Evolutionary conservation across 2,888 invertebrate genomes (phyloP).

Genomic region (Macrophya annulata): DNA sequence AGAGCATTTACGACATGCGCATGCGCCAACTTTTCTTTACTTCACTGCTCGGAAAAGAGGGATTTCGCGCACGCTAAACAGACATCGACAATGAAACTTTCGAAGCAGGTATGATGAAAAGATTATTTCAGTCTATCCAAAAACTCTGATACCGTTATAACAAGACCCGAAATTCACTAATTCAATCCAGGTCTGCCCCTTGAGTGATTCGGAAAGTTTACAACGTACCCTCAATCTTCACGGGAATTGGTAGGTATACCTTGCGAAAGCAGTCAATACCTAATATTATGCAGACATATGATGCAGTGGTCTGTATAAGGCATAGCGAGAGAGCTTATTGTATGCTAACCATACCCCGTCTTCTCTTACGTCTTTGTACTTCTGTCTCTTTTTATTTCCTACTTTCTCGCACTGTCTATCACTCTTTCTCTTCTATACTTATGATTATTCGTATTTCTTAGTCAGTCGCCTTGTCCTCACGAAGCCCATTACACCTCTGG

Average conservation of each 20-base stretch:
- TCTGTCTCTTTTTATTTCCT: neutral
- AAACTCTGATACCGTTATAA: no score
- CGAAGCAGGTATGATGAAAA: no score
- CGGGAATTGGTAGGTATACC: neutral
- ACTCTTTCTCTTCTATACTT: neutral
- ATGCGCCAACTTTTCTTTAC: no score
- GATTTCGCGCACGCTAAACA: no score
- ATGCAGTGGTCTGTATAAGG: neutral
- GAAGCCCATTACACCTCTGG: constrained; percentile 21
- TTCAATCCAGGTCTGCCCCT: neutral
- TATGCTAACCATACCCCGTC: constrained; percentile 42
- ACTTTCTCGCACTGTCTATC: constrained; percentile 15
- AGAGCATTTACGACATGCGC: no score
- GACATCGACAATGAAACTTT: no score
- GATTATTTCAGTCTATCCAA: neutral
- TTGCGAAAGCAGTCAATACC: neutral
- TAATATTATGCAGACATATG: constrained; percentile 24
- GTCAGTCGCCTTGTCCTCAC: constrained; percentile 20
- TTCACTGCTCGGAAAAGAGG: no score
- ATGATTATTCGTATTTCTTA: constrained; percentile 20
- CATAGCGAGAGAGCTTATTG: constrained; percentile 24
- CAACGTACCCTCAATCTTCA: neutral
- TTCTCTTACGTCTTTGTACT: neutral
- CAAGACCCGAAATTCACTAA: neutral
- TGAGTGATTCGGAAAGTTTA: neutral